Evolutionary conservation across 2,888 invertebrate species (phyloP), one percentile per base, ranked within the genome.

Genomic region (Antheraea yamamai): DNA sequence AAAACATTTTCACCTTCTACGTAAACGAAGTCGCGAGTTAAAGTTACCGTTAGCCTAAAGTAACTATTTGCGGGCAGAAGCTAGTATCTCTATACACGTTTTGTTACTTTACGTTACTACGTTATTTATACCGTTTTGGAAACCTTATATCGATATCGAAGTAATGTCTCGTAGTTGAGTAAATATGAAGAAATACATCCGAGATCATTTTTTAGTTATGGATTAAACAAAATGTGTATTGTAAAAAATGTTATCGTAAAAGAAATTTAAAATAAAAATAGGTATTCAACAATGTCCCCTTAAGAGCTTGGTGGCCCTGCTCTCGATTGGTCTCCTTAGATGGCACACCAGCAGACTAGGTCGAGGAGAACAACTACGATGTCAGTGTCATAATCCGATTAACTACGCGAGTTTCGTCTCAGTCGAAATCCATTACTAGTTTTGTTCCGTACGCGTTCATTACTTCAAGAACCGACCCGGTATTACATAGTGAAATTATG

Each of bases 251-350:
- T 23, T 61, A 61, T n/a, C n/a, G 39, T 70, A n/a, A 70, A 70
- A 39, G 70, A 70, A 70, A 70, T 68, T 30, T 35, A 61, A 83
- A 85, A 84, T 84, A 84, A 86, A 39, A 88, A 89, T 87, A 85
- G 81, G 81, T 84, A 86, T 81, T 82, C 84, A 89, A 90, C 89
- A 89, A 90, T 91, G 87, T 88, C 90, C 85, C 89, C 91, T 92
- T 91, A 91, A 92, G 88, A 91, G 90, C 91, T 84, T 87, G 92
- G 85, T 90, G 94, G 92, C 94, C 94, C 89, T 93, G 94, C 94
- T 94, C 94, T 94, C 94, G 92, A 93, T 94, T 90, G 88, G 88
- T 92, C 92, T 94, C 94, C 94, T 91, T 94, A 94, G 94, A 94
- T 94, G 94, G 93, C 92, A 91, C 94, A 91, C 87, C 88, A 88